Evolutionary conservation across 53 echinoderm and acorn worm genomes (phyloP).

Genomic region (Astropecten irregularis): DNA sequence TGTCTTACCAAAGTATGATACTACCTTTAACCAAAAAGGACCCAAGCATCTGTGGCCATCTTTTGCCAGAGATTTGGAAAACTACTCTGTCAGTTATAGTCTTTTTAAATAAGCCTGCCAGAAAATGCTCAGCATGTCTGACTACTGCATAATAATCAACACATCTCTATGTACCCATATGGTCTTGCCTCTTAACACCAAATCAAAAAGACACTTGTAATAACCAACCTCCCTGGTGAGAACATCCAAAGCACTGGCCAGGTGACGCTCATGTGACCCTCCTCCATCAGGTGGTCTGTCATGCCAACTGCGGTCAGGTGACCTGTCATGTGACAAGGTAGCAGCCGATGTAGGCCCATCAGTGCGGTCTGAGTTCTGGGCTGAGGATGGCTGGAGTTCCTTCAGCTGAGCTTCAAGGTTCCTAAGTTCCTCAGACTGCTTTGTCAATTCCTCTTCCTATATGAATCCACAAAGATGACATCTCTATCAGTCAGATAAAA

Average conservation of each 20-base stretch:
- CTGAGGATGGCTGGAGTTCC: conserved; percentile 31
- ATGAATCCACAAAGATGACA: not conserved
- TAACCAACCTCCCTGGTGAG: conserved; percentile 38
- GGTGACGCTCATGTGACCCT: conserved; percentile 10
- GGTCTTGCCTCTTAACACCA: no score
- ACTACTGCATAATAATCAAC: no score
- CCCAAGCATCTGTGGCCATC: no score
- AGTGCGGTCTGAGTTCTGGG: not conserved
- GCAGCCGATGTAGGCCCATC: conserved; percentile 2
- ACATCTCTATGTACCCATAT: no score
- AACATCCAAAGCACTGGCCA: conserved; percentile 19
- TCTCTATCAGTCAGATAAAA: not conserved
- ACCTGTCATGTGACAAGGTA: not conserved
- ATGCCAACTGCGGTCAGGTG: not conserved
- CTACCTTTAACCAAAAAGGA: no score
- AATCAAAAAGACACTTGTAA: no score
- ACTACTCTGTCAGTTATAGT: no score
- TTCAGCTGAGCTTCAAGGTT: conserved; percentile 53
- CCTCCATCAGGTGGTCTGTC: not conserved
- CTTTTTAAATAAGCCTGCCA: no score
- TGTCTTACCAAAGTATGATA: no score
- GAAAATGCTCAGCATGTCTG: no score
- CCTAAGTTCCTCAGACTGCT: conserved; percentile 62
- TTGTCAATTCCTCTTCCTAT: conserved; percentile 50
- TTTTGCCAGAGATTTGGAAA: no score